Base-by-base conservation (phyloP, 2,888 invertebrate species). In the Julus scanicus region DNA sequence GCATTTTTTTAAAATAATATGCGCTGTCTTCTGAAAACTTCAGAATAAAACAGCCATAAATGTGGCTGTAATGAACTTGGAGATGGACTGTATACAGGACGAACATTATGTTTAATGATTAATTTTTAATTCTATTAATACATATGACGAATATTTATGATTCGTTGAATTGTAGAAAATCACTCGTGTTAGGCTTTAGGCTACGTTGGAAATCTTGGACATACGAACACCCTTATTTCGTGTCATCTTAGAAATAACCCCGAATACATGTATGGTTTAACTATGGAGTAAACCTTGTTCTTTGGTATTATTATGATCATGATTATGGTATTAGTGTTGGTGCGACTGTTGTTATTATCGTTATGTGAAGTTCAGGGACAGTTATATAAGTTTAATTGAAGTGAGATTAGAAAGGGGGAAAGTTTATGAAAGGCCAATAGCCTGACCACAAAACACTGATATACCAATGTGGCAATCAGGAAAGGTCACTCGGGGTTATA, bases 361-460 rank as follows among this genome's bases (percentile, higher is more conserved):
- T 84, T 84, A 40, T 71, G 29, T 40, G 40, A 40, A 84, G 84
- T 84, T 84, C 84, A 84, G 84, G 84, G 84, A 48, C 84, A 84
- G 84, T 84, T 40, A 84, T 48, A 84, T 84, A 84, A 40, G 84
- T 84, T 48, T 84, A 44, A 71, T 71, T 44, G 84, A 48, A 84
- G 84, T 40, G 84, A 40, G 84, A 84, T 84, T 84, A 84, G 40
- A 84, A 44, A 44, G 44, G 48, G n/a, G 84, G 48, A 8, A 15
- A 9, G 84, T n/a, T 84, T 84, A 44, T 40, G 15, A 84, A 84
- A 84, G 84, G 84, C 17, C 84, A 84, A 17, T 84, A 84, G 17
- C 84, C 39, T 20, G 71, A 29, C 71, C 6, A 29, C 29, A 20
- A 71, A 20, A 71, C 9, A 57, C n/a, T n/a, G 63, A 63, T 71